Evolutionary conservation across 2,888 invertebrate genomes (phyloP).

Genomic region (Tipula confusa): DNA sequence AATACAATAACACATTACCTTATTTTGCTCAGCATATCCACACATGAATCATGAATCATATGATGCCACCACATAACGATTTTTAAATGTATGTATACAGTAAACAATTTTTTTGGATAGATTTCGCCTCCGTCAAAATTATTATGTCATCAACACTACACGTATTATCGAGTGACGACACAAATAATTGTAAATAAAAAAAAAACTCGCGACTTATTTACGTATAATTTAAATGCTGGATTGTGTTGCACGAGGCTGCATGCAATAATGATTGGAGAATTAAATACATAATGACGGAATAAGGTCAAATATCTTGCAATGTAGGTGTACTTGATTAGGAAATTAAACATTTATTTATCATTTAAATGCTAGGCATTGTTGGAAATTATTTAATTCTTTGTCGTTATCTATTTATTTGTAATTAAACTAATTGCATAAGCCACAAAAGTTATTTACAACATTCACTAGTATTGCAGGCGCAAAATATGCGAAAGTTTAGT

Average conservation of each 20-base stretch:
- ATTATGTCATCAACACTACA: not conserved
- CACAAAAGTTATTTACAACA: too few relatives aligned
- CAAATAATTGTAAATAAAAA: not conserved
- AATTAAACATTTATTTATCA: not conserved
- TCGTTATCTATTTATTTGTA: not conserved
- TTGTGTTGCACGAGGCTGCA: not conserved
- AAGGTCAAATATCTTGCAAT: not conserved
- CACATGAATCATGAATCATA: not conserved
- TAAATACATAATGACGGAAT: not conserved
- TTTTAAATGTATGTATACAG: not conserved
- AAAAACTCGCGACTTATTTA: not conserved
- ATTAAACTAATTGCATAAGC: not conserved
- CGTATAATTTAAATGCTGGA: not conserved
- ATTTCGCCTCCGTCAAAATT: not conserved
- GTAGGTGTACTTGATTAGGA: not conserved
- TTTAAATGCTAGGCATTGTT: not conserved
- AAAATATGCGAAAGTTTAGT: too few relatives aligned
- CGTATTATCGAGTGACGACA: not conserved
- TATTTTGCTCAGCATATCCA: not conserved
- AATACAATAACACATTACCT: not conserved
- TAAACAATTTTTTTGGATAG: not conserved
- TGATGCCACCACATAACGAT: too few relatives aligned
- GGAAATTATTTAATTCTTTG: not conserved
- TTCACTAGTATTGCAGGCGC: too few relatives aligned
- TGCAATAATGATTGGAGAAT: not conserved